Conservation (phyloP, 2,888 invertebrate genomes). For the Poecilobothrus nobilitatus region DNA sequence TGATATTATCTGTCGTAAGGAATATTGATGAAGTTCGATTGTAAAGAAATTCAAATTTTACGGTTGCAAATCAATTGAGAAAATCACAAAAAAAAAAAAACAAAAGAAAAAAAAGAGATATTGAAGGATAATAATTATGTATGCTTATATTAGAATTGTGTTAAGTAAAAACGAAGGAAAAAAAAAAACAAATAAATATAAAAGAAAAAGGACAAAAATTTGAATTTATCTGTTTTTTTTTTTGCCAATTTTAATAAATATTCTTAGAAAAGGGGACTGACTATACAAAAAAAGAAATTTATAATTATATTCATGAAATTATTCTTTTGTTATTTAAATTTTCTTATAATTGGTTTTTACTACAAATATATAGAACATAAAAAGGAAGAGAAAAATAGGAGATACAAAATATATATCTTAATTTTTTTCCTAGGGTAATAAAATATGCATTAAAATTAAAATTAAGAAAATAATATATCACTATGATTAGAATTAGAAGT, state of each 20-base stretch:
- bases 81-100: neutral
- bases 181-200: too few species aligned
- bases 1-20: neutral
- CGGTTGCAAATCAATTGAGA: constrained; percentile 4
- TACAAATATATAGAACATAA: neutral
- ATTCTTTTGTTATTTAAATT: neutral
- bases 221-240: too few species aligned
- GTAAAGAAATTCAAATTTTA: neutral
- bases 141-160: neutral
- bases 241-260: neutral
- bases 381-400: neutral
- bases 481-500: too few species aligned
- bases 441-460: too few species aligned
- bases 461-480: too few species aligned
- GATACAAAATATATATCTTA: too few species aligned
- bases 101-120: neutral
- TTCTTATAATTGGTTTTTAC: neutral
- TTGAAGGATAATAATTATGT: neutral
- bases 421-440: too few species aligned
- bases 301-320: constrained; percentile 1
- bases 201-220: too few species aligned
- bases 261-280: neutral
- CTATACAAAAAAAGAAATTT: neutral
- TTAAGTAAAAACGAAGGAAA: too few species aligned
- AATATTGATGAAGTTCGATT: neutral